Base-by-base conservation (phyloP, 2,113 vertebrate species). In the Pomatorhinus ruficollis region DNA sequence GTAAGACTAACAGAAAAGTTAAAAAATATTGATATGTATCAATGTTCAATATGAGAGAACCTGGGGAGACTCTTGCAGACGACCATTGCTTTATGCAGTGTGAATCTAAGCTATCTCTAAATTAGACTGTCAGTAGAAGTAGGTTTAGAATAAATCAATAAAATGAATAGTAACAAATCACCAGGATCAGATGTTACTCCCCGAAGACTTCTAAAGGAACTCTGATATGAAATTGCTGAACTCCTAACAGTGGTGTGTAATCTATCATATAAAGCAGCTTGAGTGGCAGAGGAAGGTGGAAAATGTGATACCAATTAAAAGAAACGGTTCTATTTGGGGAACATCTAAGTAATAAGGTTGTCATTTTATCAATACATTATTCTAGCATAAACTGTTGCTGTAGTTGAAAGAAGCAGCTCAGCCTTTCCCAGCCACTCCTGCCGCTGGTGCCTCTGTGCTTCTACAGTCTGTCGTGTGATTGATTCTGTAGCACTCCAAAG, bases 221-320 rank as follows among this genome's bases (percentile, higher is more conserved):
- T n/a, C n/a, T n/a, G n/a, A n/a, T n/a, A n/a, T n/a, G n/a, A n/a
- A n/a, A n/a, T n/a, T n/a, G n/a, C n/a, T n/a, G n/a, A n/a, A n/a
- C 72, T 95, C 60, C 44, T 87, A 84, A 71, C 72, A 78, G 91
- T 87, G 25, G 18, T 39, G 10, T 89, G 42, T 94, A 90, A 92
- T 95, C 76, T 82, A 75, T 95, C 80, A 89, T 87, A 78, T 82
- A 95, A 87, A 92, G 76, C 89, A 56, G 44, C 80, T 91, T 92
- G 72, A 59, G 60, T 33, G 23, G 60, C 83, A 91, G 86, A 86
- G 76, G 80, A 95, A 89, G 83, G 80, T 71, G 60, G 72, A 75
- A 95, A 96, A 94, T 89, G 69, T 68, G 89, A 90, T 93, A 70
- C 91, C 89, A 95, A 84, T 95, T 95, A 95, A 96, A 94, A 97